These are phyloP conservation scores for Anneissia japonica DNA, from an alignment of 35 echinoderm and acorn worm genomes.

Conservation along the genomic window DNA sequence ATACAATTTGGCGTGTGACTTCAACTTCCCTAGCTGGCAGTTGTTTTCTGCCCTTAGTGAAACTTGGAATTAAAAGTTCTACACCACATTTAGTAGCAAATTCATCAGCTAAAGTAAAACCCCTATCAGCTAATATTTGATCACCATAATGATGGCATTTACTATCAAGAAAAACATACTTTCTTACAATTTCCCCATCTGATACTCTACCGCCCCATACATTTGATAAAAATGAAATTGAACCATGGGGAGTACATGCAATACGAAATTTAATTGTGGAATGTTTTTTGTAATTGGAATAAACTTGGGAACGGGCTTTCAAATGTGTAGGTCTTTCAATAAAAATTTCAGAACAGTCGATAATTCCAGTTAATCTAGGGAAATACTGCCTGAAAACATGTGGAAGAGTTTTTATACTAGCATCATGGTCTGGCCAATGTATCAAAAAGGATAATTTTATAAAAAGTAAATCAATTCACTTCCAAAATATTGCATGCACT, in stretches of 20 bases:
- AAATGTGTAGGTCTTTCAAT: conserved; percentile 7
- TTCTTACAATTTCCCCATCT: conserved; percentile 28
- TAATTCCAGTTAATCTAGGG: conserved; percentile 28
- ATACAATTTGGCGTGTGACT: conserved; percentile 9
- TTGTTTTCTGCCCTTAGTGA: conserved; percentile 17
- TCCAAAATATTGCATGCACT: conserved; percentile 26
- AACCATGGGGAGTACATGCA: conserved; percentile 26
- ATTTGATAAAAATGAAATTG: conserved; percentile 34
- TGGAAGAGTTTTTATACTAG: conserved; percentile 16
- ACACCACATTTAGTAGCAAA: conserved; percentile 29
- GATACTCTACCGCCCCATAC: conserved; percentile 18
- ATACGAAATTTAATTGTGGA: conserved; percentile 32
- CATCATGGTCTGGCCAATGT: conserved; percentile 9
- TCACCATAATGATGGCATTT: conserved; percentile 25
- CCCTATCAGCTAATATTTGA: conserved; percentile 37
- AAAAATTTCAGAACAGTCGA: conserved; percentile 48
- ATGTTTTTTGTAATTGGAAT: conserved; percentile 25
- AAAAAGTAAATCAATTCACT: conserved; percentile 34
- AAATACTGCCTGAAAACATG: conserved; percentile 30
- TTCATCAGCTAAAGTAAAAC: conserved; percentile 31
- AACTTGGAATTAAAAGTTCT: conserved; percentile 6
- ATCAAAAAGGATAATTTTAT: conserved; percentile 30
- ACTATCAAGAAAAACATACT: conserved; percentile 9
- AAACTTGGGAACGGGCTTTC: conserved; percentile 32
- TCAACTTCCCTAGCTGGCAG: conserved; percentile 20